These are phyloP conservation scores for Leucania comma DNA, from an alignment of 2,888 invertebrate genomes.

Conservation along the genomic window DNA sequence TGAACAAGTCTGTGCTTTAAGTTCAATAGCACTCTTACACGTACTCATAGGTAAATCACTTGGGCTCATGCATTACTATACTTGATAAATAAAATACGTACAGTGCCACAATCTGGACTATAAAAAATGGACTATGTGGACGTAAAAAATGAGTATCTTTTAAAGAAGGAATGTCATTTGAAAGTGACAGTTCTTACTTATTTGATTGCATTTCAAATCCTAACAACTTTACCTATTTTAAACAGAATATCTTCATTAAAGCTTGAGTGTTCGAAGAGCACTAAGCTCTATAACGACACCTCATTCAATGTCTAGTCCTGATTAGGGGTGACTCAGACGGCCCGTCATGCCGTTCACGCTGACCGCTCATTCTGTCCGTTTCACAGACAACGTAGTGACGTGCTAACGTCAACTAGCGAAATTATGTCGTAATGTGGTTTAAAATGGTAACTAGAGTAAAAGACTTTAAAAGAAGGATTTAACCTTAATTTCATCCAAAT, in stretches of 20 bases:
- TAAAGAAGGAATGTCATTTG: no score
- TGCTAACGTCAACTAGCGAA: neutral
- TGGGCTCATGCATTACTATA: no score
- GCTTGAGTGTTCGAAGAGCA: neutral
- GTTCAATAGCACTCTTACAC: neutral
- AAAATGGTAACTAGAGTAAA: neutral
- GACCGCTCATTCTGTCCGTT: conserved; percentile 8
- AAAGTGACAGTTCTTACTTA: neutral
- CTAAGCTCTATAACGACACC: neutral
- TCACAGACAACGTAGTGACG: conserved; percentile 10
- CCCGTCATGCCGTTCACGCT: conserved; percentile 20
- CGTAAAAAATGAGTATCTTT: no score
- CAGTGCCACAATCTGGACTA: no score
- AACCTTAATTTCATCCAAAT: no score
- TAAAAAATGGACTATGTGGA: no score
- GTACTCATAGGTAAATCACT: no score
- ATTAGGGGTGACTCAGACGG: conserved; percentile 26
- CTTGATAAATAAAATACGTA: no score
- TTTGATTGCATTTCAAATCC: neutral
- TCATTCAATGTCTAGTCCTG: conserved; percentile 22
- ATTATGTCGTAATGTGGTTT: neutral
- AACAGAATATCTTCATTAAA: neutral
- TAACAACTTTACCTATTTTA: neutral
- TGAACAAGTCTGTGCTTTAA: neutral
- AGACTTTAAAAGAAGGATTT: neutral